Percentiles rank a stretch among this genome's conserved stretches.
These are phyloP conservation scores for Alviniconcha strummeri DNA, from an alignment of 2,888 invertebrate genomes.

Conservation along the genomic window DNA sequence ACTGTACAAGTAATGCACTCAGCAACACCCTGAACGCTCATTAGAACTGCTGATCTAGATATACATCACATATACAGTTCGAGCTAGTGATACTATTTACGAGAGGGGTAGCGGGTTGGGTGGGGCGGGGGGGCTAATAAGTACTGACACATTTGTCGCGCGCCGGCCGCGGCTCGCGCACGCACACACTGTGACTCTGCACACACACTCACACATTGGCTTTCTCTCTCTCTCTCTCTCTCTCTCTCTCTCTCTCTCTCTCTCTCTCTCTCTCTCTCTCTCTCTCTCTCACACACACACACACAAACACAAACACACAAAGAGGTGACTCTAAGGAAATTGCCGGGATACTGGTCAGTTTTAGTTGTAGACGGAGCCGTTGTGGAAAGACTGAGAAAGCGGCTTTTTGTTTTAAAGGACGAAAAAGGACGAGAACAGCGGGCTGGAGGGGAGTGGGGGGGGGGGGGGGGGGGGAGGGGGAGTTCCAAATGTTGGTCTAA, in stretches of 20 bases:
- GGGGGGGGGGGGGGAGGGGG: too few species aligned
- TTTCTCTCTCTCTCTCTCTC: not conserved
- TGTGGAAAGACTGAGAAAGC: too few species aligned
- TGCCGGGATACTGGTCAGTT: too few species aligned
- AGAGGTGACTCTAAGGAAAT: too few species aligned
- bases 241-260: not conserved
- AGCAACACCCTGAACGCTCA: not conserved
- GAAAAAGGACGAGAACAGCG: too few species aligned
- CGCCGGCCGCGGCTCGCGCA: too few species aligned
- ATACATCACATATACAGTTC: conserved; percentile 93
- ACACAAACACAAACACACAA: too few species aligned
- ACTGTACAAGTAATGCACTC: not conserved
- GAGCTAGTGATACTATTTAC: conserved; percentile 74
- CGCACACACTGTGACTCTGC: not conserved
- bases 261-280: not conserved
- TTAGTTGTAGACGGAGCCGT: too few species aligned
- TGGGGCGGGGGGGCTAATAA: too few species aligned
- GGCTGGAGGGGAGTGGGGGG: too few species aligned
- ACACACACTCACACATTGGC: not conserved
- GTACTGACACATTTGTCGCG: not conserved
- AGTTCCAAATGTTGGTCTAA: too few species aligned
- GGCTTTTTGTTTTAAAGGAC: too few species aligned
- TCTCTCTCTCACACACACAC: not conserved
- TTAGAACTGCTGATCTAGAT: conserved; percentile 76
- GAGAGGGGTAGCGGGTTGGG: not conserved